Conservation (phyloP, 2,888 invertebrate genomes). For the Ditula angustiorana region DNA sequence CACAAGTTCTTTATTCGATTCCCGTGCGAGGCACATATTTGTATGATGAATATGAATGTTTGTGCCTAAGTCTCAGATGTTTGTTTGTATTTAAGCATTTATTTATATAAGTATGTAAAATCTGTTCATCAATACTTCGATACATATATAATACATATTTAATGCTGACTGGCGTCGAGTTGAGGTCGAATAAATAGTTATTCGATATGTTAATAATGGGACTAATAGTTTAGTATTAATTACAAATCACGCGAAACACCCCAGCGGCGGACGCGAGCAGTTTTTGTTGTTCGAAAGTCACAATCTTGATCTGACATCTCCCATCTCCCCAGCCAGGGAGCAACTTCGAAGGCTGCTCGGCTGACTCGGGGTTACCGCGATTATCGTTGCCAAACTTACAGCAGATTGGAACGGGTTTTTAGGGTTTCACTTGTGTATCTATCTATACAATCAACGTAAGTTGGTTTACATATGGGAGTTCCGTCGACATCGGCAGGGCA, state of each 20-base stretch:
- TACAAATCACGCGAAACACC: neutral
- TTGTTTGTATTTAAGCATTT: too few relatives aligned
- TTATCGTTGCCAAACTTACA: constrained; percentile 16
- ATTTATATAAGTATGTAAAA: too few relatives aligned
- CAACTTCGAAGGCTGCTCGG: constrained; percentile 13
- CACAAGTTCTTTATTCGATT: too few relatives aligned
- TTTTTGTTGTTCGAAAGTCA: constrained; percentile 18
- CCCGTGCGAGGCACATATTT: too few relatives aligned
- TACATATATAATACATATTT: too few relatives aligned
- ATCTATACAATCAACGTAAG: constrained; percentile 5
- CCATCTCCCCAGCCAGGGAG: constrained; percentile 3
- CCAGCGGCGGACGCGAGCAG: neutral
- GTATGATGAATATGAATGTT: too few relatives aligned
- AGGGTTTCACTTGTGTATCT: neutral
- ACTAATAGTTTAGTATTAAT: neutral
- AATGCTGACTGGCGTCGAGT: too few relatives aligned
- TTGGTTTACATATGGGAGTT: neutral
- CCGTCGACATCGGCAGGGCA: neutral
- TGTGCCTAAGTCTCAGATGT: too few relatives aligned
- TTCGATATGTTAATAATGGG: too few relatives aligned
- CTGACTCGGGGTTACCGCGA: constrained; percentile 3
- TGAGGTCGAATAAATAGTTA: too few relatives aligned
- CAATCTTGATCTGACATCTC: too few relatives aligned
- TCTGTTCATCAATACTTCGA: too few relatives aligned
- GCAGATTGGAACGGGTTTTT: constrained; percentile 31